Evolutionary conservation across 2,888 invertebrate species (phyloP).

Genomic region (Pachymerium ferrugineum): DNA sequence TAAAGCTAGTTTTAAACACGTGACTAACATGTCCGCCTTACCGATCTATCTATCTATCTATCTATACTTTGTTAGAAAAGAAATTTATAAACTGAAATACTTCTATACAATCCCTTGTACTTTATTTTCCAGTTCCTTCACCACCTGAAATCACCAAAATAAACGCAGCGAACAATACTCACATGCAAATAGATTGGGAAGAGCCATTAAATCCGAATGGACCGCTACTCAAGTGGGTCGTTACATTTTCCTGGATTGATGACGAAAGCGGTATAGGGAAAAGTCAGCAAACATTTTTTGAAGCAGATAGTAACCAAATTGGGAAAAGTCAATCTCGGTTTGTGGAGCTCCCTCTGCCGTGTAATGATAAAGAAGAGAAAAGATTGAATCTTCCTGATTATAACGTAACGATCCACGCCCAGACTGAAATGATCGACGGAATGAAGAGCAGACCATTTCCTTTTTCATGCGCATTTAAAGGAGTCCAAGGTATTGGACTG

Average conservation of each 20-base stretch:
- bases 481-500: slow-evolving; percentile 29
- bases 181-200: slow-evolving; percentile 32
- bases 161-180: background rate
- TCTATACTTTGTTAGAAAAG: no score
- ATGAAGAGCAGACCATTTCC: background rate
- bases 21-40: no score
- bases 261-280: background rate
- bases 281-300: background rate
- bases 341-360: background rate
- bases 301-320: slow-evolving; percentile 26
- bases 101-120: no score
- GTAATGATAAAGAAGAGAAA: background rate
- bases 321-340: background rate
- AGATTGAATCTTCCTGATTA: background rate
- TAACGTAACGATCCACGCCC: slow-evolving; percentile 9
- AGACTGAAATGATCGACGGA: slow-evolving; percentile 13
- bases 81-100: no score
- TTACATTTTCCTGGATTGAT: slow-evolving; percentile 17
- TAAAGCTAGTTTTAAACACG: no score
- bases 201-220: slow-evolving; percentile 33
- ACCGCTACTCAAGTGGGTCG: slow-evolving; percentile 28
- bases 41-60: no score
- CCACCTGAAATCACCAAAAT: slow-evolving; percentile 29
- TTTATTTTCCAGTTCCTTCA: slow-evolving; percentile 32
- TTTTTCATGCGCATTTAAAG: background rate